Percentiles rank a stretch among this genome's conserved stretches.
phyloP scores from a whole-genome alignment of 2,888 invertebrate species.

The Dicroscelio sp. region DNA sequence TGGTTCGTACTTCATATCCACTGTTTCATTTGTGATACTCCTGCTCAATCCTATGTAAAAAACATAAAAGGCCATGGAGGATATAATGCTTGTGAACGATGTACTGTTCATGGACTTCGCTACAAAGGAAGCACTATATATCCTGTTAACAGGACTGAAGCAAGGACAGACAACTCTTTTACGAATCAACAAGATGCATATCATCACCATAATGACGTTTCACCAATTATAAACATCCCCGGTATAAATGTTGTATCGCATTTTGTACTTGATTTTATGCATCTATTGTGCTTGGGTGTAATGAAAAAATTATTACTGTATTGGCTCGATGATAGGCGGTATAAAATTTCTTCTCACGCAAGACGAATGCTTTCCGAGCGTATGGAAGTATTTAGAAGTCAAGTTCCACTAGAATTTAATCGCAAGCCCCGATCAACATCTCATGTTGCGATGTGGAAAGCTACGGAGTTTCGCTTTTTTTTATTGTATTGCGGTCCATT shows the following conservation, averaged over 20 bases:
- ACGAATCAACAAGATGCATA: no score
- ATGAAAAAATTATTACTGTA: background rate
- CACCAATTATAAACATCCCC: constrained; percentile 53
- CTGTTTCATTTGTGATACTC: background rate
- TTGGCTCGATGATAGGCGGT: background rate
- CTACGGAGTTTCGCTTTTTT: constrained; percentile 45
- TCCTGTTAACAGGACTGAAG: no score
- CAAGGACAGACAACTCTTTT: no score
- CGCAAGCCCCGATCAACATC: constrained; percentile 5
- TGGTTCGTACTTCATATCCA: background rate
- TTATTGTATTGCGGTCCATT: background rate
- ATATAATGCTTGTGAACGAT: background rate
- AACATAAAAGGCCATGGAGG: background rate
- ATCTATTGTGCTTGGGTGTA: background rate
- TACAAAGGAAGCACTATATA: background rate
- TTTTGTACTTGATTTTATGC: constrained; percentile 13
- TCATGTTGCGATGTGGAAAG: constrained; percentile 8
- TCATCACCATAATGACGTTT: no score
- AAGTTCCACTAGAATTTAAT: constrained; percentile 7
- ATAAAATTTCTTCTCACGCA: constrained; percentile 36
- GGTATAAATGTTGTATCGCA: constrained; percentile 51
- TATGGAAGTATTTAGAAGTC: background rate
- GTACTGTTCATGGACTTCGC: background rate
- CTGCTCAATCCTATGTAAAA: background rate
- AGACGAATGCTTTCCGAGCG: constrained; percentile 24